phyloP scores from a whole-genome alignment of 2,888 invertebrate genomes.

The Polymixis flavicincta region DNA sequence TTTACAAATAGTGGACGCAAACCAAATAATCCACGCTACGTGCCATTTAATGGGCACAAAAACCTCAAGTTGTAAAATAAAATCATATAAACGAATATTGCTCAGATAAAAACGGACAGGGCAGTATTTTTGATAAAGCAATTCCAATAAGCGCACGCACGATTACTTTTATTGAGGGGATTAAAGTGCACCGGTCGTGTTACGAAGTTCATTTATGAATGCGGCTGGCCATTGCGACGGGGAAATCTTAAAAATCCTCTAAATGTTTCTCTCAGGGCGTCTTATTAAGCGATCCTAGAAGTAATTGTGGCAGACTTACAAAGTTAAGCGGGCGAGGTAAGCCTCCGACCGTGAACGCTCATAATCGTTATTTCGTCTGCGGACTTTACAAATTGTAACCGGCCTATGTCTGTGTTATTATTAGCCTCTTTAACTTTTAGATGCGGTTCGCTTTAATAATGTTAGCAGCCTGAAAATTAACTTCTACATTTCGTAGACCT shows the following conservation, averaged over 20 bases:
- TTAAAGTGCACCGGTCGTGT: constrained; percentile 80
- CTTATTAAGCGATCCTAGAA: constrained; percentile 86
- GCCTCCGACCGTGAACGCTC: constrained; percentile 81
- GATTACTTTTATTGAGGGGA: constrained; percentile 85
- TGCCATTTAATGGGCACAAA: constrained; percentile 57
- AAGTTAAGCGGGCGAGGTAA: constrained; percentile 87
- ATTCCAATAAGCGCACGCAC: constrained; percentile 85
- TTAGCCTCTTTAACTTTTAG: constrained; percentile 65
- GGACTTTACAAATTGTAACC: constrained; percentile 87
- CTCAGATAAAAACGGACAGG: constrained; percentile 74
- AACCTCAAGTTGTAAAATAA: constrained; percentile 69
- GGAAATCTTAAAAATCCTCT: constrained; percentile 83
- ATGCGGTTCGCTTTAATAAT: constrained; percentile 49
- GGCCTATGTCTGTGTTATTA: constrained; percentile 72
- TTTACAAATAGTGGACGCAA: constrained; percentile 9
- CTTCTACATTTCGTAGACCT: constrained; percentile 46
- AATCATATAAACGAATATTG: constrained; percentile 72
- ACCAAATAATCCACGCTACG: constrained; percentile 44
- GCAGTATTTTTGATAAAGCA: constrained; percentile 82
- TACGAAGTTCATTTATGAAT: constrained; percentile 78
- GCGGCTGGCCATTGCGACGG: constrained; percentile 67
- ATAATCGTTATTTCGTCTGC: constrained; percentile 90
- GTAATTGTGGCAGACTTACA: constrained; percentile 88
- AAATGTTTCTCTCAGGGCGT: constrained; percentile 80
- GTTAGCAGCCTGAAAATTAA: constrained; percentile 34